These are phyloP conservation scores for Eupsilia transversa DNA, from an alignment of 2,888 invertebrate species.

Conservation along the genomic window DNA sequence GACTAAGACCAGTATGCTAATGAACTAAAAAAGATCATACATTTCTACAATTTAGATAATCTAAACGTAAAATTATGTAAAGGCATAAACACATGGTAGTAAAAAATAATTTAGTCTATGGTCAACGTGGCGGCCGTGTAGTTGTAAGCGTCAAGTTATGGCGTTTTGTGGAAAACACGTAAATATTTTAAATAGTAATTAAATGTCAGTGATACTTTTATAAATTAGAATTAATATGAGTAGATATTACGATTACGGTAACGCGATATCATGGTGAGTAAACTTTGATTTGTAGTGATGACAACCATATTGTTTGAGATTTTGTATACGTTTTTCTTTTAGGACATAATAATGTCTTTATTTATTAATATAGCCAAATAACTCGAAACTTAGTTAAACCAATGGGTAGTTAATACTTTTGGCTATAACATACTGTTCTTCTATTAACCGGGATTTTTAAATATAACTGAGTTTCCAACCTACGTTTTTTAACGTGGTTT, in stretches of 20 bases:
- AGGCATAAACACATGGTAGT: conserved; percentile 67
- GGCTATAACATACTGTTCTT: conserved; percentile 16
- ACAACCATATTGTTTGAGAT: conserved; percentile 86
- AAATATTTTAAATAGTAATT: conserved; percentile 78
- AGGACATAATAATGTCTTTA: conserved; percentile 63
- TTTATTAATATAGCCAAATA: conserved; percentile 32
- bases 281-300: conserved; percentile 72
- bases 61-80: conserved; percentile 48
- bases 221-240: conserved; percentile 87
- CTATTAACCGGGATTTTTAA: conserved; percentile 53
- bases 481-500: conserved; percentile 63
- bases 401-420: conserved; percentile 17
- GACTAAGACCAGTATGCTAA: background rate
- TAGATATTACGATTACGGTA: conserved; percentile 90
- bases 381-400: conserved; percentile 11
- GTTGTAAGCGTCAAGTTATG: conserved; percentile 84
- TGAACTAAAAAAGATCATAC: background rate
- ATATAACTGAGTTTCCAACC: conserved; percentile 53
- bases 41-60: background rate
- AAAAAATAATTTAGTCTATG: conserved; percentile 81
- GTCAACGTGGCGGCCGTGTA: conserved; percentile 85
- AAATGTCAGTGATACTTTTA: conserved; percentile 80
- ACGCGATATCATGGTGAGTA: conserved; percentile 90
- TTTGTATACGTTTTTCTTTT: conserved; percentile 83
- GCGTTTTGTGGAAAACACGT: conserved; percentile 84